These are phyloP conservation scores for Pelecanoides urinatrix DNA, from an alignment of 2,113 vertebrate species.

Conservation along the genomic window DNA sequence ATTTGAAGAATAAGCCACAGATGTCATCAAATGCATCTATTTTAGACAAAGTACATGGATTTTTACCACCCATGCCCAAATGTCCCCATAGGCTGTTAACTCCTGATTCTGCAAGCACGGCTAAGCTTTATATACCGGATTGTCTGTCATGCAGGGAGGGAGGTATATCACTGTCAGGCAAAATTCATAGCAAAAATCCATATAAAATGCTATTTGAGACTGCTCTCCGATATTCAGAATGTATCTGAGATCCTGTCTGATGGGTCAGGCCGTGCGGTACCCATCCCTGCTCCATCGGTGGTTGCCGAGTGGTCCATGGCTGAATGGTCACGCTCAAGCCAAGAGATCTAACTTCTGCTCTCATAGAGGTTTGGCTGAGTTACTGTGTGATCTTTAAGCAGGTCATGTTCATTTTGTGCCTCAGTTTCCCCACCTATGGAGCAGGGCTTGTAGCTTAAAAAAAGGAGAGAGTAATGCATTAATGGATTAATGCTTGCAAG, in stretches of 20 bases:
- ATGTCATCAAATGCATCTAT: not conserved
- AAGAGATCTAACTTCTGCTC: not conserved
- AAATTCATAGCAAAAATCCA: not conserved
- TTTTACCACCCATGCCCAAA: not conserved
- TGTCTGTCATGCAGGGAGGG: not conserved
- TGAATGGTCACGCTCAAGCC: not conserved
- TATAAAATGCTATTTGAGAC: not conserved
- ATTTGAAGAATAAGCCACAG: not conserved
- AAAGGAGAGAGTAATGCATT: not conserved
- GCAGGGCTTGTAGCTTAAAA: not conserved
- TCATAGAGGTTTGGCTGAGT: not conserved
- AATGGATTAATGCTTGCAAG: not conserved
- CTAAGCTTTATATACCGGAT: not conserved
- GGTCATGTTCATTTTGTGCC: not conserved
- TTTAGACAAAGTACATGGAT: not conserved
- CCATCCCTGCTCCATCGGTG: fast-evolving
- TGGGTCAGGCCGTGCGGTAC: not conserved
- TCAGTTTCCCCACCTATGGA: not conserved
- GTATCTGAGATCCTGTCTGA: not conserved
- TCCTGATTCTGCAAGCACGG: not conserved
- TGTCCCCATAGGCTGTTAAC: not conserved
- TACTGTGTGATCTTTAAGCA: not conserved
- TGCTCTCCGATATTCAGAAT: fast-evolving
- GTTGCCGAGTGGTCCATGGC: too few species aligned
- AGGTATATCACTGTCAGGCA: not conserved